A percentile compares a stretch with the other conserved stretches of the same genome.
Evolutionary conservation across 2,113 vertebrate genomes (phyloP).

Genomic region (Brachypodius melanocephalos): DNA sequence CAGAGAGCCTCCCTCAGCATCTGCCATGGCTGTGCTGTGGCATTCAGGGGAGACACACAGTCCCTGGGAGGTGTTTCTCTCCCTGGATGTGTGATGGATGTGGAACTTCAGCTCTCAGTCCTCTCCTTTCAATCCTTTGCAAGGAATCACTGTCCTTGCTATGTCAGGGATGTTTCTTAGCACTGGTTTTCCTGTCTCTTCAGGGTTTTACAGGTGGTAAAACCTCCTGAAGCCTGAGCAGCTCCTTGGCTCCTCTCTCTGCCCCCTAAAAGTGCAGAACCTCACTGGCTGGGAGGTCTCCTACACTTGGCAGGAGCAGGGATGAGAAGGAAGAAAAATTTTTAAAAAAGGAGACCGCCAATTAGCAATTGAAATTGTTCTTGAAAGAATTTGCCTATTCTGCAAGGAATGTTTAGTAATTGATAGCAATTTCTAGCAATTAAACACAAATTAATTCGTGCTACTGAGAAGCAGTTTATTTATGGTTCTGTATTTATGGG

Average conservation of each 20-base stretch:
- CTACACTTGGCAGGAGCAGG: not conserved
- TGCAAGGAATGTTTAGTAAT: constrained; percentile 71
- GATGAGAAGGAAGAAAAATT: not conserved
- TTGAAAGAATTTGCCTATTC: constrained; percentile 62
- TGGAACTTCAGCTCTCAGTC: not conserved
- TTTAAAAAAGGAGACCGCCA: not conserved
- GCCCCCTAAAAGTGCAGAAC: not conserved
- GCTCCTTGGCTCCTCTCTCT: not conserved
- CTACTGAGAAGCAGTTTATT: constrained; percentile 74
- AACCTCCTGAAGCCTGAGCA: not conserved
- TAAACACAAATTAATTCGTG: constrained; percentile 79
- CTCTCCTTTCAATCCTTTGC: not conserved
- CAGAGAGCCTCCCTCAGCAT: not conserved
- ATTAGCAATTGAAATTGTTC: constrained; percentile 61
- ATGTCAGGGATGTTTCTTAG: not conserved
- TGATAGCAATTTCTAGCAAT: constrained; percentile 78
- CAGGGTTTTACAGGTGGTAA: not conserved
- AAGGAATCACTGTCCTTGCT: not conserved
- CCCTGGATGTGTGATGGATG: not conserved
- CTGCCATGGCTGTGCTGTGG: not conserved
- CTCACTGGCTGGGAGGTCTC: not conserved
- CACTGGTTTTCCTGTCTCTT: not conserved
- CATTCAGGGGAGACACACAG: not conserved
- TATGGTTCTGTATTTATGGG: constrained; percentile 77
- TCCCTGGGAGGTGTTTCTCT: not conserved